Percentiles rank a stretch among this genome's conserved stretches.
These are phyloP conservation scores for Tinea trinotella DNA, from an alignment of 2,888 invertebrate species.

Conservation along the genomic window DNA sequence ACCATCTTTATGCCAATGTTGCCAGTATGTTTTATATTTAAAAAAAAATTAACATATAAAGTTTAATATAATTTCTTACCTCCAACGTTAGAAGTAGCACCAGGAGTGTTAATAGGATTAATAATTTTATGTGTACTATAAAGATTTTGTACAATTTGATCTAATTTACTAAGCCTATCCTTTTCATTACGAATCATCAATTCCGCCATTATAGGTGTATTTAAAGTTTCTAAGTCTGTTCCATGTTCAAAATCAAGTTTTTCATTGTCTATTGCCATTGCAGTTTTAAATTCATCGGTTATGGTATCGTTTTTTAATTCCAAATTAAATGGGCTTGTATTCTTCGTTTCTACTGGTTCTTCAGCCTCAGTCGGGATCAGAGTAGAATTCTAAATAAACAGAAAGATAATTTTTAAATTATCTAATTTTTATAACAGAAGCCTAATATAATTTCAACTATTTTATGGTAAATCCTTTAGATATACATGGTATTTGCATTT, in stretches of 20 bases:
- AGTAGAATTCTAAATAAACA: conserved; percentile 46
- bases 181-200: conserved; percentile 39
- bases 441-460: too few species aligned
- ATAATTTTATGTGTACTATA: conserved; percentile 60
- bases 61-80: conserved; percentile 29
- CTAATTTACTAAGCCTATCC: conserved; percentile 58
- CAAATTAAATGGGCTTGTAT: conserved; percentile 35
- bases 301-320: conserved; percentile 35
- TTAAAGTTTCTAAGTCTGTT: not conserved
- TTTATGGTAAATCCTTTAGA: too few species aligned
- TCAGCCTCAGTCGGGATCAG: conserved; percentile 44
- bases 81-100: conserved; percentile 33
- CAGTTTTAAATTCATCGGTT: conserved; percentile 25
- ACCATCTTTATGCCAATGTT: too few species aligned
- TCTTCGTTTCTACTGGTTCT: conserved; percentile 29
- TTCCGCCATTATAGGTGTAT: conserved; percentile 25
- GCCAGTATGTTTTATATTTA: too few species aligned
- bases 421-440: not conserved
- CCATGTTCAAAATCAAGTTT: not conserved
- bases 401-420: not conserved
- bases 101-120: conserved; percentile 31
- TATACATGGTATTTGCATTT: too few species aligned
- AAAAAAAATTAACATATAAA: too few species aligned
- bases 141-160: conserved; percentile 61
- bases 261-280: not conserved